Percentiles rank a stretch among this genome's conserved stretches.
These are phyloP conservation scores for Liasis olivaceus DNA, from an alignment of 2,797 vertebrate species.

Conservation along the genomic window DNA sequence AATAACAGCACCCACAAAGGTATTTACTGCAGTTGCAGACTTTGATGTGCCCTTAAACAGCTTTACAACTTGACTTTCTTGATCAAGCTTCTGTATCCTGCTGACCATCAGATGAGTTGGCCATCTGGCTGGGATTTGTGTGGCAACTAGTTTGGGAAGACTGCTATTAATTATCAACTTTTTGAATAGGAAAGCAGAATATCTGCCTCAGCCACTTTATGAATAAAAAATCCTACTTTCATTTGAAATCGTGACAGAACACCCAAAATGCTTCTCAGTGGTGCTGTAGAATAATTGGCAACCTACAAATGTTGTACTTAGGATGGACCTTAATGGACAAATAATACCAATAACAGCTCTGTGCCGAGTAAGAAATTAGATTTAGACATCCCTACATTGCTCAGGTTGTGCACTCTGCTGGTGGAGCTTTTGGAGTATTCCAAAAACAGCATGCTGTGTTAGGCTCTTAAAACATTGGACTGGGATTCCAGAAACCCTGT, in stretches of 20 bases:
- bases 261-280: neutral
- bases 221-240: neutral
- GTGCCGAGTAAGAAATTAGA: neutral
- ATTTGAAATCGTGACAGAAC: neutral
- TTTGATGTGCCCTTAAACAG: neutral
- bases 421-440: neutral
- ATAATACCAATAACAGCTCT: neutral
- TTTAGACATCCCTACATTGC: neutral
- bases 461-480: neutral
- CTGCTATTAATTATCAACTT: neutral
- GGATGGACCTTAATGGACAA: neutral
- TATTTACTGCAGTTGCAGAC: neutral
- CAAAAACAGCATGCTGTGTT: neutral
- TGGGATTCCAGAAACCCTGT: neutral
- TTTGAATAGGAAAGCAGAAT: neutral
- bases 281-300: neutral
- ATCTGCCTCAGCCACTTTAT: neutral
- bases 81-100: neutral
- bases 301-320: neutral
- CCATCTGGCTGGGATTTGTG: neutral
- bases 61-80: neutral
- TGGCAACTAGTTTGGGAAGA: neutral
- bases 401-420: neutral
- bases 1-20: neutral
- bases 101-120: neutral